Base-by-base conservation (phyloP, 2,888 invertebrate genomes). In the Alitta virens region DNA sequence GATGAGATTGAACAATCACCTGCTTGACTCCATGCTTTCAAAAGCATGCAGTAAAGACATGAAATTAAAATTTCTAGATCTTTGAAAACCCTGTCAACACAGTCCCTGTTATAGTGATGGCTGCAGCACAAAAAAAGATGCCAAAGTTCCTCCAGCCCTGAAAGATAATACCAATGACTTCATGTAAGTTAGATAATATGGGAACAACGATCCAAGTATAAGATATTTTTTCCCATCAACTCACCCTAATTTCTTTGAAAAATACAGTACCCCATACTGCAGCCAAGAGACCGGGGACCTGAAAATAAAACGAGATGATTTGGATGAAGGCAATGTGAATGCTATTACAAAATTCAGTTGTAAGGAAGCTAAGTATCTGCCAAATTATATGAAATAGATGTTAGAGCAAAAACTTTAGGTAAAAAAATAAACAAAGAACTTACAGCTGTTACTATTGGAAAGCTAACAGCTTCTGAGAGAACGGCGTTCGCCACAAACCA, bases 401-500 rank as follows among this genome's bases (percentile, higher is more conserved):
- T 33, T 33, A 33, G 7, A 33, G 33, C 5, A 33, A 33, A 33
- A 50, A 16, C 7, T 12, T 26, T 21, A 40, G 1, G 9, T 33
- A 33, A 12, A 33, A 33, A 33, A 33, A 33, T 33, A 33, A 42
- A n/a, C n/a, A 24, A 25, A n/a, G 1, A 25, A 67, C 72, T 64
- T 49, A 74, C 72, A 25, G 83, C 81, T 23, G 83, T 79, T 16
- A 84, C 78, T 52, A 85, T 83, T 16, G 85, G 85, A 65, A 84
- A 85, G 24, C 82, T 79, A 58, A 84, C 80, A n/a, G 84, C 74
- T 67, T 83, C 82, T 1, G 82, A 82, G 26, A 85, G 74, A 2
- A 75, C 72, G 60, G 80, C 75, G 71, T 85, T 85, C 26, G 85
- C 84, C 16, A 85, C 72, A 72, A 85, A 84, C 77, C 84, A 85